Conservation (phyloP, 2,888 invertebrate species). For the Cheilosia scutellata region DNA sequence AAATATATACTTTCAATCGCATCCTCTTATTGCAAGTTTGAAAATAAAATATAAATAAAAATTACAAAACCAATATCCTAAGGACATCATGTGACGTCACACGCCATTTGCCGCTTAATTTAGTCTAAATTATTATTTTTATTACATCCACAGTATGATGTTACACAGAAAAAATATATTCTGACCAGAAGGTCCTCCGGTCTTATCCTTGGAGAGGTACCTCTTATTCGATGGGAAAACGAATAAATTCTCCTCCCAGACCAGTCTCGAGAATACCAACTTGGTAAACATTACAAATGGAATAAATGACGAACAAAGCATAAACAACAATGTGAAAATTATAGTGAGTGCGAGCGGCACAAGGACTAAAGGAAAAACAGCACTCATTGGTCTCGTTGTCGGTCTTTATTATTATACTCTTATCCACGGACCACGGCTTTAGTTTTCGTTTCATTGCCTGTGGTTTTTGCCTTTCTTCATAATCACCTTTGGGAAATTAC, state of each 20-base stretch:
- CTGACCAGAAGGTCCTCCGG: not conserved
- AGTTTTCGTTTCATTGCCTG: slow-evolving; percentile 15
- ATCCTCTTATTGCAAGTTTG: too few relatives aligned
- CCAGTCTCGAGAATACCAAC: slow-evolving; percentile 40
- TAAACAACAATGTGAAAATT: slow-evolving; percentile 62
- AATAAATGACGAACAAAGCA: slow-evolving; percentile 63
- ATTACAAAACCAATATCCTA: too few relatives aligned
- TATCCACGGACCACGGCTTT: slow-evolving; percentile 30
- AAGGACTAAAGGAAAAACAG: slow-evolving; percentile 9
- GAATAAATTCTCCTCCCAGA: slow-evolving; percentile 52
- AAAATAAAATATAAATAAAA: too few relatives aligned
- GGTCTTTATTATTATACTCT: slow-evolving; percentile 27
- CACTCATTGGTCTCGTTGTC: slow-evolving; percentile 55
- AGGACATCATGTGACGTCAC: too few relatives aligned
- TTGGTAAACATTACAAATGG: slow-evolving; percentile 68
- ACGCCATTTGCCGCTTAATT: too few relatives aligned
- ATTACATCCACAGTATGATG: too few relatives aligned
- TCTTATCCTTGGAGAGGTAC: slow-evolving; percentile 12
- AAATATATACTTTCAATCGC: too few relatives aligned
- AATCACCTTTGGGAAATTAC: slow-evolving; percentile 74
- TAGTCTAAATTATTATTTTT: too few relatives aligned
- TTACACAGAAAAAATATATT: slow-evolving; percentile 13
- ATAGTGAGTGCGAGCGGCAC: slow-evolving; percentile 12
- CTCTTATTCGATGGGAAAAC: slow-evolving; percentile 46
- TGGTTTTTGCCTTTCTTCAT: slow-evolving; percentile 25